These are phyloP conservation scores for Psilopsiagon aymara DNA, from an alignment of 2,113 vertebrate genomes.

Conservation along the genomic window DNA sequence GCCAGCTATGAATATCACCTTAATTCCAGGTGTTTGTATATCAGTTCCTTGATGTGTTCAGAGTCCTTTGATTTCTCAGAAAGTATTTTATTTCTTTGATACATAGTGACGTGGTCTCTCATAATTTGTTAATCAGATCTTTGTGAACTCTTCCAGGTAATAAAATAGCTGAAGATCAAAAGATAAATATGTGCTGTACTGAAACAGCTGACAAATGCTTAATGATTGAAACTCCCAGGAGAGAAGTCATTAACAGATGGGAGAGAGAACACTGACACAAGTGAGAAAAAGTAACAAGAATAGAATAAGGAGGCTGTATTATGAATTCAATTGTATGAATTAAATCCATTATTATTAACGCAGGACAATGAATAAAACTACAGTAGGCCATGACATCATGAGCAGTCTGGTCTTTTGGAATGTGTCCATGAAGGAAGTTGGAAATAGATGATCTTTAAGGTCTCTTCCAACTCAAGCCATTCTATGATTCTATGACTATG, in stretches of 20 bases:
- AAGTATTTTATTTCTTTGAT: background rate
- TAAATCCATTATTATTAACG: background rate
- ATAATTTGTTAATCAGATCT: background rate
- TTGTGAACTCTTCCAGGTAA: background rate
- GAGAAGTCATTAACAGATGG: background rate
- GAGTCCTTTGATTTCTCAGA: background rate
- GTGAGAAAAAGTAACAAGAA: background rate
- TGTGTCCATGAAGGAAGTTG: fast-evolving
- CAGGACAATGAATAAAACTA: background rate
- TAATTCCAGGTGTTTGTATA: background rate
- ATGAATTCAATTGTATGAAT: background rate
- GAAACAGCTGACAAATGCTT: background rate
- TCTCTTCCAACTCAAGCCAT: background rate
- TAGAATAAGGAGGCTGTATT: background rate
- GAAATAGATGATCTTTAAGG: background rate
- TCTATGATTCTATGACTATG: background rate
- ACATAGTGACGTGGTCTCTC: background rate
- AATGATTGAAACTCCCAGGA: background rate
- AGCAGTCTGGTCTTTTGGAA: background rate
- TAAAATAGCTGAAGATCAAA: background rate
- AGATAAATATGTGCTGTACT: background rate
- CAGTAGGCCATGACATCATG: background rate
- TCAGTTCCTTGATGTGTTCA: background rate
- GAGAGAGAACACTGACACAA: background rate
- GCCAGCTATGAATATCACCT: background rate